Base-by-base conservation (phyloP, 2,888 invertebrate genomes). In the Eupithecia inturbata region DNA sequence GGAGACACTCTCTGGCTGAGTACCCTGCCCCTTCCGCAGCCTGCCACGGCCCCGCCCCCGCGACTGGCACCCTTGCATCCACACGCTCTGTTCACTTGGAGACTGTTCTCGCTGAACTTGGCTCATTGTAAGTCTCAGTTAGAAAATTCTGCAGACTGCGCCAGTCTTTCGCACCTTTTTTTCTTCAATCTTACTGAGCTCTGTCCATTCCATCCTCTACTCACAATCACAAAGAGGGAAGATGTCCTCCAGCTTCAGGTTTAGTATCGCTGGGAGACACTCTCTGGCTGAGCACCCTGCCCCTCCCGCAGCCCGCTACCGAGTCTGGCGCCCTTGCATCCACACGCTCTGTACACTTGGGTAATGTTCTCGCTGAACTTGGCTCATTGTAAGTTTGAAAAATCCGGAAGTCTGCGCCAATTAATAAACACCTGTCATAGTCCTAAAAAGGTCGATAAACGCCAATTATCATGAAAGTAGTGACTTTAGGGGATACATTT, bases 261-360 rank as follows among this genome's bases (percentile, higher is more conserved):
- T n/a, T n/a, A n/a, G n/a, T n/a, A n/a, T n/a, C n/a, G n/a, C 96
- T 99, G 22, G 99, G 99, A 0, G 99, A 99, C 85, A 97, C 97
- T 70, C 96, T 97, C 72, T 96, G 95, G 91, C 83, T 95, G 67
- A 93, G 93, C 74, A 86, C 86, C 0, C 81, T 94, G 19, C 87
- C 91, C 0, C 84, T 94, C 1, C 93, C 94, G 0, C 90, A 89
- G 80, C 92, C 95, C 0, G 93, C 94, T 5, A 91, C 93, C 93
- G 0, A 85, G 92, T 0, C 88, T 93, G 19, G 86, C 92, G 0
- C 92, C 92, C 0, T 83, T 93, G 0, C 95, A 95, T 72, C 94
- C 95, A 0, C 81, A 96, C 95, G 97, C 97, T 76, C 94, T 98
- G 77, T 97, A 98, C 88, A 97, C 97, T 74, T 96, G 97, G 94